Base-by-base conservation (phyloP, 1,140 invertebrate genomes). In the Heliconius melpomene region DNA sequence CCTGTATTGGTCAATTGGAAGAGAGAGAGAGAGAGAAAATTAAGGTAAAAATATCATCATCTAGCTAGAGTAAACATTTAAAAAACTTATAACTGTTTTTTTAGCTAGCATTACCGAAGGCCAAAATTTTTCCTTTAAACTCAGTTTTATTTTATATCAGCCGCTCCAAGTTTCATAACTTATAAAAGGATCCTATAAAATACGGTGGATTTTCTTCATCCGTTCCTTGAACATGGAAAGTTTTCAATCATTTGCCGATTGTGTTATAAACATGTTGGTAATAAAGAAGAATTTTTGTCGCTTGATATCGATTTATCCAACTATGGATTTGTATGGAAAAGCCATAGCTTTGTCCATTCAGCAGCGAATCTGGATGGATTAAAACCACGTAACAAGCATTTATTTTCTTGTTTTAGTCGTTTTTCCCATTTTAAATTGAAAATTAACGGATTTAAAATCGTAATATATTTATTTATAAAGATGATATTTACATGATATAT, bases 171-270 rank as follows among this genome's bases (percentile, higher is more conserved):
- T 66, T 18, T 66, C 5, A 66, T 13, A 66, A 29, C 60, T 66
- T 66, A 29, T 29, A 66, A 66, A 66, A 66, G 60, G 60, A 66
- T 66, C 23, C n/a, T 66, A 23, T 60, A 60, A 60, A 60, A 60
- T 60, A 23, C 57, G 57, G 26, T 16, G 6, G 23, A 66, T 60
- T 60, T 60, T 60, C n/a, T 60, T 60, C 54, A 29, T 66, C 60
- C 23, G 9, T 16, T 26, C 9, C 3, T 26, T 1, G 23, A 66
- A 66, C 9, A 5, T 66, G 60, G 26, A 66, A 66, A 66, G 60
- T 66, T 66, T 66, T 66, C 26, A 66, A 66, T 66, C 26, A 66
- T 66, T 66, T 66, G 13, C 60, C 60, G 26, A 66, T 66, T 66
- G 26, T 66, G 26, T 26, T 29, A 66, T 66, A 29, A 66, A 66